A percentile compares a stretch with the other conserved stretches of the same genome.
phyloP scores from a whole-genome alignment of 2,113 vertebrate species.

The Tringa solitaria region DNA sequence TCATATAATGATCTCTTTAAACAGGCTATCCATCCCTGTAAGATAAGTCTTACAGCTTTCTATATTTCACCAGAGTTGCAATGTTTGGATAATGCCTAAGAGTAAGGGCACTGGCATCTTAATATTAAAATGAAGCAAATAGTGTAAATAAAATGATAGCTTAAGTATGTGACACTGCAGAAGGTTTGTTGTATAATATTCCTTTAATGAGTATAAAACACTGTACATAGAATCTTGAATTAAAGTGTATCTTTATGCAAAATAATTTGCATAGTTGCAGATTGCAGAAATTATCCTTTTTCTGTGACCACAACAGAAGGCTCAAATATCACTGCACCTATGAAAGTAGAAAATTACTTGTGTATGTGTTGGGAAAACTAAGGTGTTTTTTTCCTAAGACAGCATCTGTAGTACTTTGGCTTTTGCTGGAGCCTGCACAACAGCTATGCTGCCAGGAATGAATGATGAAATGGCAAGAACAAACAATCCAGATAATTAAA shows the following conservation, averaged over 20 bases:
- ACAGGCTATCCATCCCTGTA: not conserved
- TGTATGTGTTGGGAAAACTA: not conserved
- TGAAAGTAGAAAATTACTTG: not conserved
- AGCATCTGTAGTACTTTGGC: not conserved
- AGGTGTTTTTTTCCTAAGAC: not conserved
- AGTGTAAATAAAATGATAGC: conserved; percentile 70
- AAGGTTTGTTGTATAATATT: conserved; percentile 78
- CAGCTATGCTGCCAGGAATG: not conserved
- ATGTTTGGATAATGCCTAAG: not conserved
- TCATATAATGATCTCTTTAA: conserved; percentile 24
- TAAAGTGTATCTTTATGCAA: conserved; percentile 64
- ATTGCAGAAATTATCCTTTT: not conserved
- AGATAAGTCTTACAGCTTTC: not conserved
- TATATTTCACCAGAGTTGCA: not conserved
- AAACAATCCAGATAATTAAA: conserved; percentile 33
- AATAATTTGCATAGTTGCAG: not conserved
- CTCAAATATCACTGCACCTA: not conserved
- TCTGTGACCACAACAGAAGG: not conserved
- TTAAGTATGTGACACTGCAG: conserved; percentile 36
- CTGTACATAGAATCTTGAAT: conserved; percentile 74
- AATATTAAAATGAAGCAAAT: not conserved
- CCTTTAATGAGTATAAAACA: conserved; percentile 66
- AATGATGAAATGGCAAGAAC: not conserved
- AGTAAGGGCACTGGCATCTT: not conserved
- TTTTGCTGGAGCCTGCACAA: not conserved